A percentile compares a stretch with the other conserved stretches of the same genome.
Conservation (phyloP, 2,888 invertebrate genomes). For the Biston betularia region DNA sequence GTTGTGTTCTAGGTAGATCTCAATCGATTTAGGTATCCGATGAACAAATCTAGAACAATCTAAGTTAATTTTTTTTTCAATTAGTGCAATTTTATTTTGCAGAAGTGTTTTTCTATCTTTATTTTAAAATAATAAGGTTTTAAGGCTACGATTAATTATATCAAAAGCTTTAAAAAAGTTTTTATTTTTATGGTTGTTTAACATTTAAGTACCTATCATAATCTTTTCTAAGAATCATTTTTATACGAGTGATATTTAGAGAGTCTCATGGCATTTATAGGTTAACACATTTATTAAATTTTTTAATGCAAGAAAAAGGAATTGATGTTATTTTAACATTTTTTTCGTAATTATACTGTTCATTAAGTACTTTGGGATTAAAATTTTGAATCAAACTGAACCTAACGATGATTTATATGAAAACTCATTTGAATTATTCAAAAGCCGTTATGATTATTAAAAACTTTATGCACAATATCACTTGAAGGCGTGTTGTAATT, state of each 20-base stretch:
- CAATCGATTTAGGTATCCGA: slow-evolving; percentile 18
- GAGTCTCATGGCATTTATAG: slow-evolving; percentile 29
- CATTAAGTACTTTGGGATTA: too few species aligned
- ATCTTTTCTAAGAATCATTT: neutral
- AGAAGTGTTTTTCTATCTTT: neutral
- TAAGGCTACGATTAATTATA: neutral
- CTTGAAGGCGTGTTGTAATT: too few species aligned
- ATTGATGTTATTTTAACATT: neutral
- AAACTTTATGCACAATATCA: too few species aligned
- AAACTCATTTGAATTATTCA: too few species aligned
- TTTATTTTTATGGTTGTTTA: neutral
- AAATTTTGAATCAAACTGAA: too few species aligned
- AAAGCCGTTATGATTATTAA: too few species aligned
- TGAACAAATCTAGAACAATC: slow-evolving; percentile 20
- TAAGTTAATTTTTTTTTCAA: neutral
- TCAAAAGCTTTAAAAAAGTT: neutral
- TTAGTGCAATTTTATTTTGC: slow-evolving; percentile 1
- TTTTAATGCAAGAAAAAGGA: slow-evolving; percentile 6
- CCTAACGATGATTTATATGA: too few species aligned
- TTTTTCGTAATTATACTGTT: neutral
- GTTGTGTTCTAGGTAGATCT: slow-evolving; percentile 34
- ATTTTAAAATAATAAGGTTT: neutral
- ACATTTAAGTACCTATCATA: neutral
- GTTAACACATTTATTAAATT: slow-evolving; percentile 21
- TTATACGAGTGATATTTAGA: slow-evolving; percentile 21